A percentile compares a stretch with the other conserved stretches of the same genome.
Evolutionary conservation across 2,888 invertebrate species (phyloP).

Genomic region (Lampropteryx suffumata): DNA sequence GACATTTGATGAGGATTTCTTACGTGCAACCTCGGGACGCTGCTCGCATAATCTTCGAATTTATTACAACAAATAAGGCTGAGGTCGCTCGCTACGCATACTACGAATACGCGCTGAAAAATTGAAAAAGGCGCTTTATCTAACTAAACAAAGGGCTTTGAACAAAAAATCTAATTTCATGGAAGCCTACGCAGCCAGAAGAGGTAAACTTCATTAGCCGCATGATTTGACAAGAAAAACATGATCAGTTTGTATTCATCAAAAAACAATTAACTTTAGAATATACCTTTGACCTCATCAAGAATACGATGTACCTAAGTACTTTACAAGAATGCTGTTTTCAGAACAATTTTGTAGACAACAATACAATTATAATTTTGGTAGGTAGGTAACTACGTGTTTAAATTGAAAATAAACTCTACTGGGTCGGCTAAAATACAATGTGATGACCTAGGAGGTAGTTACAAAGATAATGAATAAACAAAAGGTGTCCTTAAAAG

Average conservation of each 20-base stretch:
- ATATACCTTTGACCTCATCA: constrained; percentile 44
- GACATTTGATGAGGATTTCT: constrained; percentile 58
- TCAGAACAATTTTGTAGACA: constrained; percentile 42
- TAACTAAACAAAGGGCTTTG: constrained; percentile 20
- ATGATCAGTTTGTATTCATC: constrained; percentile 64
- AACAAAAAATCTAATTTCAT: constrained; percentile 30
- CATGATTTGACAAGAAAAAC: constrained; percentile 73
- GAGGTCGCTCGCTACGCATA: not conserved
- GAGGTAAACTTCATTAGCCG: constrained; percentile 69
- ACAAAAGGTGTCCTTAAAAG: constrained; percentile 37
- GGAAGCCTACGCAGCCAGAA: constrained; percentile 31
- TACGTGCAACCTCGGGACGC: constrained; percentile 24
- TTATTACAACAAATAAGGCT: constrained; percentile 1
- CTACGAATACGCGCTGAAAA: constrained; percentile 1
- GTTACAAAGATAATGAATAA: constrained; percentile 36
- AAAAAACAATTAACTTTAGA: constrained; percentile 70
- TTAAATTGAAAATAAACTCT: constrained; percentile 45
- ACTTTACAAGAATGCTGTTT: constrained; percentile 46
- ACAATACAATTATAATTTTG: constrained; percentile 39
- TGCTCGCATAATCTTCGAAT: constrained; percentile 13
- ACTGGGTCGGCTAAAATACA: constrained; percentile 38
- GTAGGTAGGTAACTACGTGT: too few species aligned
- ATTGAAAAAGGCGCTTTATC: constrained; percentile 10
- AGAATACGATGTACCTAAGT: constrained; percentile 52
- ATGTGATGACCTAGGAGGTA: constrained; percentile 42